Evolutionary conservation across 2,113 vertebrate species (phyloP), one percentile per base, ranked within the genome.

Genomic region (Centropus unirufus): DNA sequence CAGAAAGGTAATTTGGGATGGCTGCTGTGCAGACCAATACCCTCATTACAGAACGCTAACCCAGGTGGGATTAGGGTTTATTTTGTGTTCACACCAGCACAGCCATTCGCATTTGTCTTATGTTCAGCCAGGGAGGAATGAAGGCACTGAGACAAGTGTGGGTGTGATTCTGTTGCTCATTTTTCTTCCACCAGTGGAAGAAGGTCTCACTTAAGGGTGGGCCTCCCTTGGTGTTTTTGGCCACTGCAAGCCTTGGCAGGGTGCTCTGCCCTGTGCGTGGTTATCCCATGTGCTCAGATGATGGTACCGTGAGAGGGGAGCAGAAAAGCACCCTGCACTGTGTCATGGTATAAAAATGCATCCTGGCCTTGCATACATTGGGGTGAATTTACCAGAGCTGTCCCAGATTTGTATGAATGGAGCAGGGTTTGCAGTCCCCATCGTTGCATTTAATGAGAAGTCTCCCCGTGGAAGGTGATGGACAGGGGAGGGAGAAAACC

Each of bases 221-320:
- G 16, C 5, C 78, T 44, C 21, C 30, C 19, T 0, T 6, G 29
- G 26, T 23, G 4, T 8, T 72, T 62, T 42, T 67, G 26, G 30
- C 39, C 14, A 14, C 46, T 42, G 22, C 23, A 6, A 8, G 6
- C 46, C 58, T 34, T 27, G 22, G 11, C 34, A 68, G 32, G 61
- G 24, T 9, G 2, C 23, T 29, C 26, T 40, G 7, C 44, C 24
- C 27, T 6, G 0, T 4, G 12, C 8, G 2, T 8, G 40, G 23
- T 23, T 10, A 0, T 34, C 47, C 62, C 44, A 30, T 0, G 0
- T 1, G 1, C 63, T 54, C 0, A 1, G 30, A 51, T 1, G 0
- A 10, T 16, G 49, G 6, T 44, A 66, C 24, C 0, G 0, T 9
- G 11, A 36, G 2, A 44, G 7, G 7, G 29, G 54, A 72, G 20